A percentile compares a stretch with the other conserved stretches of the same genome.
Evolutionary conservation across 2,797 vertebrate species (phyloP).

Genomic region (Clarias platycephalus): DNA sequence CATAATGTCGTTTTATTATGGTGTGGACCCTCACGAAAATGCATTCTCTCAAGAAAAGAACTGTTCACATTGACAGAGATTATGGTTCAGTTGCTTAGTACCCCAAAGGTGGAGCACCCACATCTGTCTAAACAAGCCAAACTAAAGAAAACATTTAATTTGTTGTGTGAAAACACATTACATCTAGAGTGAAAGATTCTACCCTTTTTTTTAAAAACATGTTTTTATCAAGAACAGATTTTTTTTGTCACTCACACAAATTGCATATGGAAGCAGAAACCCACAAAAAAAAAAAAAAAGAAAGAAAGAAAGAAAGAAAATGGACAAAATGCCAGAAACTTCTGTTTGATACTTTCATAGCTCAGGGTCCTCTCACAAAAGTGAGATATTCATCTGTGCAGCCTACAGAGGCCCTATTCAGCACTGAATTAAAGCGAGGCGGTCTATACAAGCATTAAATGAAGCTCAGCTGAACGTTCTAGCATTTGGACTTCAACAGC

Average conservation of each 20-base stretch:
- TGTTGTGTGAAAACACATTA: neutral
- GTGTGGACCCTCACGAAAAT: neutral
- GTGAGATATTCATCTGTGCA: neutral
- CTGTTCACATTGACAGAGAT: neutral
- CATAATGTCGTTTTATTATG: neutral
- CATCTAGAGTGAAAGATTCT: neutral
- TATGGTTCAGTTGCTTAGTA: neutral
- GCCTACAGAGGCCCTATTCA: neutral
- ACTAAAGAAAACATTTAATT: neutral
- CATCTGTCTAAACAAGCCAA: conserved; percentile 15
- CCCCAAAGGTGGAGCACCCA: neutral
- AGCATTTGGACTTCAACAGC: conserved; percentile 13
- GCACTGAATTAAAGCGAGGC: neutral
- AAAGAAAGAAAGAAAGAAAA: neutral
- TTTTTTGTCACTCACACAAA: neutral
- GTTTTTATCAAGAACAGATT: neutral
- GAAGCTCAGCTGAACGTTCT: neutral
- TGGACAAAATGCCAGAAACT: neutral
- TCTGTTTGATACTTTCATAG: neutral
- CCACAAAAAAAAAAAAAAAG: neutral
- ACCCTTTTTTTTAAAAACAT: neutral
- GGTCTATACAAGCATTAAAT: neutral
- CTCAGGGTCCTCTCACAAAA: neutral
- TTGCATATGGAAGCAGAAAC: conserved; percentile 1
- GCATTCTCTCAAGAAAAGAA: neutral